These are phyloP conservation scores for Macrocentrus cingulum DNA, from an alignment of 1,140 invertebrate species.

Conservation along the genomic window DNA sequence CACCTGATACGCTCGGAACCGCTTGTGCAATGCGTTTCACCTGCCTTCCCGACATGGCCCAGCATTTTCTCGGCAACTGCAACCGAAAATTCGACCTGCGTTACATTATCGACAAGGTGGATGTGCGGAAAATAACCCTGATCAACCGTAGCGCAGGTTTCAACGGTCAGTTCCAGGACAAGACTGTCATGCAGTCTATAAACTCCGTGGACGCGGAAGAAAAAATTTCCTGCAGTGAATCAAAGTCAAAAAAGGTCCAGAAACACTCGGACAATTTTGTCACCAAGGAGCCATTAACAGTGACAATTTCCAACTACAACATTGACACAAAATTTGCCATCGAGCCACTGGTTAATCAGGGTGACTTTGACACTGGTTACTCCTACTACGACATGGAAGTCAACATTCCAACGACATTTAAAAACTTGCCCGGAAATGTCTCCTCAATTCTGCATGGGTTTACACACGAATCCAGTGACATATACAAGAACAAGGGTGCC, in stretches of 20 bases:
- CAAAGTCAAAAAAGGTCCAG: slow-evolving; percentile 28
- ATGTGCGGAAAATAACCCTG: slow-evolving; percentile 25
- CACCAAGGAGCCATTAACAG: slow-evolving; percentile 35
- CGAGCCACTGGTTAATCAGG: slow-evolving; percentile 35
- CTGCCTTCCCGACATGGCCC: slow-evolving; percentile 31
- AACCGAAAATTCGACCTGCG: slow-evolving; percentile 34
- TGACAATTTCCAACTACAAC: slow-evolving; percentile 45
- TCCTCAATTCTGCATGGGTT: slow-evolving; percentile 43
- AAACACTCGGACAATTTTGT: slow-evolving; percentile 22
- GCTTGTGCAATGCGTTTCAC: slow-evolving; percentile 43
- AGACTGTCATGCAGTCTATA: slow-evolving; percentile 30
- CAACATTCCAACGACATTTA: slow-evolving; percentile 45
- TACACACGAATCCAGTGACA: slow-evolving; percentile 41
- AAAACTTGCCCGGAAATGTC: slow-evolving; percentile 29
- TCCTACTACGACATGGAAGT: slow-evolving; percentile 41
- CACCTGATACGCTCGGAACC: slow-evolving; percentile 19
- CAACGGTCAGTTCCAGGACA: slow-evolving; percentile 21
- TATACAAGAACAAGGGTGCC: slow-evolving; percentile 44
- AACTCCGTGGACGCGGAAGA: slow-evolving; percentile 34
- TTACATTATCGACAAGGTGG: slow-evolving; percentile 44
- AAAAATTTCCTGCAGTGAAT: slow-evolving; percentile 13
- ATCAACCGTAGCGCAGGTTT: slow-evolving; percentile 24
- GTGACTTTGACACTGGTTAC: slow-evolving; percentile 39
- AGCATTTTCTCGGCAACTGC: slow-evolving; percentile 37
- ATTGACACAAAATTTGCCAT: slow-evolving; percentile 39